These are phyloP conservation scores for Chiridota heheva DNA, from an alignment of 35 echinoderm and acorn worm genomes.

Conservation along the genomic window DNA sequence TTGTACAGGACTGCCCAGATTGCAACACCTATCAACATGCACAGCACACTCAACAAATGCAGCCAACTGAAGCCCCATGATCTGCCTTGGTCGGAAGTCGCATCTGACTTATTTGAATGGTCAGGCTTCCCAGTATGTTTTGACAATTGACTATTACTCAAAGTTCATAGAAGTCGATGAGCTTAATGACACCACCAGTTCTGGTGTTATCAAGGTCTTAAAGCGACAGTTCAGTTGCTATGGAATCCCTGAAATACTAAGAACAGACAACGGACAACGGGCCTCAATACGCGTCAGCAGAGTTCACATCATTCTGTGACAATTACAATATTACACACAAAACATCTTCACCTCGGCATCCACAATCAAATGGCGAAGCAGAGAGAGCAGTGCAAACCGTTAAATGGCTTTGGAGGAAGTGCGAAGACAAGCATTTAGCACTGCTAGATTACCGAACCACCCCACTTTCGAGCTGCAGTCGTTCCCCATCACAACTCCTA, in stretches of 20 bases:
- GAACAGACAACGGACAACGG: slow-evolving; percentile 77
- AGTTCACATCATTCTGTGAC: slow-evolving; percentile 55
- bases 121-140: slow-evolving; percentile 27
- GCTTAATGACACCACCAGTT: neutral
- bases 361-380: slow-evolving; percentile 47
- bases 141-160: slow-evolving; percentile 61
- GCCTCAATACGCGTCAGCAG: slow-evolving; percentile 60
- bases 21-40: slow-evolving; percentile 40
- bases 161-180: slow-evolving; percentile 47
- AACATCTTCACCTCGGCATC: slow-evolving; percentile 42
- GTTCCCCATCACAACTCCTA: slow-evolving; percentile 66
- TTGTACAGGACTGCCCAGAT: slow-evolving; percentile 23
- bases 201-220: slow-evolving; percentile 13
- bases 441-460: slow-evolving; percentile 69
- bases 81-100: slow-evolving; percentile 53
- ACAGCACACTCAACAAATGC: slow-evolving; percentile 36
- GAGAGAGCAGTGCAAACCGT: slow-evolving; percentile 62
- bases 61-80: slow-evolving; percentile 11
- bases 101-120: slow-evolving; percentile 51
- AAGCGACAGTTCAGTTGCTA: slow-evolving; percentile 61
- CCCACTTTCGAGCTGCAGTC: slow-evolving; percentile 44
- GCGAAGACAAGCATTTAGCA: slow-evolving; percentile 59
- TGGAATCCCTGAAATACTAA: slow-evolving; percentile 55
- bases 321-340: slow-evolving; percentile 40
- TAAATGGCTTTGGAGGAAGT: slow-evolving; percentile 60